Conservation (phyloP, 2,888 invertebrate genomes). For the Zaprionus lineosus region DNA sequence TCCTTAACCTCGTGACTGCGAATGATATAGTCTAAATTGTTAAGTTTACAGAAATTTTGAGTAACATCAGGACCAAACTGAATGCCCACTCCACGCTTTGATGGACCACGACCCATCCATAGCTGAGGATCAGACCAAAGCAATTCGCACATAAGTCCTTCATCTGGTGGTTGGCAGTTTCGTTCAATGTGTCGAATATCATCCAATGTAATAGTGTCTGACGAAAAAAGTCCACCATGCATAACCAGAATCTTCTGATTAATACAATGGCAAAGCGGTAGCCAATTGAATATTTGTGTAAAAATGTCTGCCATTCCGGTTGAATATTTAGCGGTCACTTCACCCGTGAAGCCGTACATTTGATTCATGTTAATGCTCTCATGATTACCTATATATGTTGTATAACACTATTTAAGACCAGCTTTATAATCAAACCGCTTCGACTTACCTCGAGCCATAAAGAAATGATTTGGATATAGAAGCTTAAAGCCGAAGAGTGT, state of each 20-base stretch:
- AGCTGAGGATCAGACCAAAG: constrained; percentile 99
- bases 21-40: constrained; percentile 96
- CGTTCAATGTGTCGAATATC: constrained; percentile 94
- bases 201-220: constrained; percentile 95
- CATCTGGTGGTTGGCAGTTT: constrained; percentile 98
- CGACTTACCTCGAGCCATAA: constrained; percentile 95
- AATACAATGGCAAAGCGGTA: constrained; percentile 97
- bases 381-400: constrained; percentile 98
- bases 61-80: constrained; percentile 99
- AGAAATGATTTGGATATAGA: constrained; percentile 97
- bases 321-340: constrained; percentile 97
- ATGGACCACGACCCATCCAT: constrained; percentile 92
- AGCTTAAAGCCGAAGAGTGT: constrained; percentile 98
- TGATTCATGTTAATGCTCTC: constrained; percentile 99
- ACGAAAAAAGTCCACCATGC: constrained; percentile 99
- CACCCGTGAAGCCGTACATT: constrained; percentile 99
- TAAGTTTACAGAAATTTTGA: constrained; percentile 90
- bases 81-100: constrained; percentile 98
- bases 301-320: constrained; percentile 98
- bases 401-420: too few species aligned
- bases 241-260: constrained; percentile 93
- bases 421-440: too few species aligned
- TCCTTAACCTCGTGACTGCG: constrained; percentile 99
- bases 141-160: constrained; percentile 98
- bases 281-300: constrained; percentile 99